Evolutionary conservation across 2,797 vertebrate genomes (phyloP).

Genomic region (Fratercula arctica): DNA sequence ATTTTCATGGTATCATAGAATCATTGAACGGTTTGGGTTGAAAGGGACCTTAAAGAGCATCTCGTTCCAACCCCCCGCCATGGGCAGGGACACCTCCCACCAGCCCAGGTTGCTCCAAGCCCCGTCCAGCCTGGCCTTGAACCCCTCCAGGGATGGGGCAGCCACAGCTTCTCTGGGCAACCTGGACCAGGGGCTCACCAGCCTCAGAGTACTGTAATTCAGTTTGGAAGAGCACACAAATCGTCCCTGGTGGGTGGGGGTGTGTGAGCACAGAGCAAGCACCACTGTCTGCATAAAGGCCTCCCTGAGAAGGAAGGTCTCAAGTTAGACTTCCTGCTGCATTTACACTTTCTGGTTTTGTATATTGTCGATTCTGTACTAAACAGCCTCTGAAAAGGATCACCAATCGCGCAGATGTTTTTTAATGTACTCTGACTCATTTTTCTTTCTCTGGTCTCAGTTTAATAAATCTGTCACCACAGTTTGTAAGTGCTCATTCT

Average conservation of each 20-base stretch:
- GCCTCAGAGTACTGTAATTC: neutral
- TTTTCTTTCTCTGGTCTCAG: neutral
- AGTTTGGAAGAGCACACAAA: neutral
- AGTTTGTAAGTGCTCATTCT: neutral
- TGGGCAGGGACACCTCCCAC: neutral
- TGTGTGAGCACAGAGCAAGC: neutral
- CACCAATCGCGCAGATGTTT: neutral
- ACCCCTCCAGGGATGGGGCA: neutral
- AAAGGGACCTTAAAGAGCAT: no score
- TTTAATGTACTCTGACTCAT: neutral
- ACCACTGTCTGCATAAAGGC: neutral
- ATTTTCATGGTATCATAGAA: neutral
- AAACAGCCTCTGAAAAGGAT: neutral
- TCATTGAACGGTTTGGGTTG: neutral
- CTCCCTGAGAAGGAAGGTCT: neutral
- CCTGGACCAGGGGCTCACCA: neutral
- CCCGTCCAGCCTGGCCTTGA: neutral
- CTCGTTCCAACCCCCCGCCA: neutral
- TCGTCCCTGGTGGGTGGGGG: neutral
- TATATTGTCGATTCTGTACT: neutral
- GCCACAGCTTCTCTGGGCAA: neutral
- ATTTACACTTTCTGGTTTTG: neutral
- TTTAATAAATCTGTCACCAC: constrained; percentile 19
- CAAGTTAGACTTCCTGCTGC: neutral
- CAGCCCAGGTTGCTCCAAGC: neutral